Evolutionary conservation across 1,140 invertebrate genomes (phyloP), one percentile per base, ranked within the genome.

Genomic region (Trichoplusia ni): DNA sequence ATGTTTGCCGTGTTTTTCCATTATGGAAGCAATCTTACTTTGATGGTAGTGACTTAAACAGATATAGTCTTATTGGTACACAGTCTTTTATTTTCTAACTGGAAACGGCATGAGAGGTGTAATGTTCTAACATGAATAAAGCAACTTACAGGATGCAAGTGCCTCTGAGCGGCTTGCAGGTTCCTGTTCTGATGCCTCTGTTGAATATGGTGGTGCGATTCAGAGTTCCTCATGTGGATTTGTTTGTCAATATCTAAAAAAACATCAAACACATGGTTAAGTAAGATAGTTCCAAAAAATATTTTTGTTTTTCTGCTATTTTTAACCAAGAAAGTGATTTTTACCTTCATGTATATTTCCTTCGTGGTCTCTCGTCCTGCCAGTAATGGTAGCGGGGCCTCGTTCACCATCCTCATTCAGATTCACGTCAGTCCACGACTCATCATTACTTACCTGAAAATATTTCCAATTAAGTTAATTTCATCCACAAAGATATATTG

Each of bases 341-440:
- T 91, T 85, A 87, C 95, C 94, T 79, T 95, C 94, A 72, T 93
- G 93, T 59, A 89, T 91, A 33, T 91, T 91, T 18, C 92, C 90
- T 29, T 92, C 87, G 83, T 75, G 87, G 59, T 90, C 87, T 14
- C 83, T 67, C n/a, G 64, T 78, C 31, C 86, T 69, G 18, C 85
- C 84, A 0, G 86, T 86, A 47, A 89, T 87, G 14, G 84, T 86
- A 21, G 87, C 86, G 0, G 84, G 82, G 0, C 84, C 86, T 14
- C 87, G 62, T 38, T 94, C 94, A 0, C 93, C 93, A 49, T 96
- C 95, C 78, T 97, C 96, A 78, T 98, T 97, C 23, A 98, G 89
- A 89, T 97, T 98, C 25, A 98, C 96, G 78, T 97, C 96, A 9
- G 96, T 97, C 96, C 96, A 98, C 60, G 95, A 96, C 74, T 97